A percentile compares a stretch with the other conserved stretches of the same genome.
These are phyloP conservation scores for Hycleus phaleratus DNA, from an alignment of 1,140 invertebrate species.

Conservation along the genomic window DNA sequence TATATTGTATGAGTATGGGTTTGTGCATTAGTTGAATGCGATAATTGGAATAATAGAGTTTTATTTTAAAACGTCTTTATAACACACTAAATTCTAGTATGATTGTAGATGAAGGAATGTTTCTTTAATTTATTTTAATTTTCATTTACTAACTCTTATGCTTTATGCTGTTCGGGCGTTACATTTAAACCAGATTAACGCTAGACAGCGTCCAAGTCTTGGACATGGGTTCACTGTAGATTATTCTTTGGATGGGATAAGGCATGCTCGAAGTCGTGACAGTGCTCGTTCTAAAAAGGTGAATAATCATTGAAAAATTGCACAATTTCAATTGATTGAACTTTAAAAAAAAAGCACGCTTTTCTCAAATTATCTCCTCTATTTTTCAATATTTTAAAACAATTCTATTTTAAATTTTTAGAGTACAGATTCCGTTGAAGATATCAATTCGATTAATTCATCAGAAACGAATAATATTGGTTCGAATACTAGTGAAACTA, in stretches of 20 bases:
- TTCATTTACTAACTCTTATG: conserved; percentile 22
- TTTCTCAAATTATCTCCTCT: not conserved
- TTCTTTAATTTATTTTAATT: conserved; percentile 20
- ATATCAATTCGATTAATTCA: conserved; percentile 59
- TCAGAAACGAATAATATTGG: conserved; percentile 59
- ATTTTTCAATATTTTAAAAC: not conserved
- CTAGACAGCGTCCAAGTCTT: conserved; percentile 40
- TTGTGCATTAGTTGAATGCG: not conserved
- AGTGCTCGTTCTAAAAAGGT: conserved; percentile 38
- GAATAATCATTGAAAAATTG: conserved; percentile 6
- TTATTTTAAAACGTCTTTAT: not conserved
- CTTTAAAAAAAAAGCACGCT: conserved; percentile 1
- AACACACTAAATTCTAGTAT: not conserved
- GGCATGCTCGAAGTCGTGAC: conserved; percentile 41
- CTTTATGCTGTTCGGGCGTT: conserved; percentile 16
- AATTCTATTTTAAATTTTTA: conserved; percentile 35
- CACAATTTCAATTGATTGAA: conserved; percentile 10
- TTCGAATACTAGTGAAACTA: conserved; percentile 53
- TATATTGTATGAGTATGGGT: not conserved
- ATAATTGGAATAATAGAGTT: not conserved
- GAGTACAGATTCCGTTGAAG: conserved; percentile 74
- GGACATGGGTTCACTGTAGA: conserved; percentile 44
- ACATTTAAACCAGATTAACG: conserved; percentile 39
- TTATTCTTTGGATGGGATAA: conserved; percentile 42
- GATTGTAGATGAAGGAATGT: not conserved